Evolutionary conservation across 1,140 invertebrate species (phyloP).

Genomic region (Tetraneura akinire): DNA sequence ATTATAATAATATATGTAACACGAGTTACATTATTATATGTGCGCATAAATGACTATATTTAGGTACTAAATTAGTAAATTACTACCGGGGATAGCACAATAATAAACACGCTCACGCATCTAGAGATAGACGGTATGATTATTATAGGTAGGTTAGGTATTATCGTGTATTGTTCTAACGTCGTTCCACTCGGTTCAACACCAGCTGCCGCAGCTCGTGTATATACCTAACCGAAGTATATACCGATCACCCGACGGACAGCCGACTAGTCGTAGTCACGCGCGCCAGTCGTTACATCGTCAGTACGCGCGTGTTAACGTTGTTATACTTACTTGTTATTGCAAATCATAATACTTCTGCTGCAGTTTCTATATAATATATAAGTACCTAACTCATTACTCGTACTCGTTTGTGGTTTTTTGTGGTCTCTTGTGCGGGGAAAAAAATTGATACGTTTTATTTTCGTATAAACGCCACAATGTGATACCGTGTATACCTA

Average conservation of each 20-base stretch:
- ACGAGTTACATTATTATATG: neutral
- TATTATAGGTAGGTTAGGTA: neutral
- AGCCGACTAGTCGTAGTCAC: slow-evolving; percentile 4
- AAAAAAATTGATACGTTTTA: too few relatives aligned
- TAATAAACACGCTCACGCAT: neutral
- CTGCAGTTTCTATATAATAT: too few relatives aligned
- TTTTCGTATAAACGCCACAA: too few relatives aligned
- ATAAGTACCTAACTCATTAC: too few relatives aligned
- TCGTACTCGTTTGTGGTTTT: too few relatives aligned
- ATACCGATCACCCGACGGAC: neutral
- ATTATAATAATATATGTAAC: neutral
- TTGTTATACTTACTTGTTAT: too few relatives aligned
- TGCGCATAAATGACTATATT: too few relatives aligned
- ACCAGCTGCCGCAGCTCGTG: neutral
- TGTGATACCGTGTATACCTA: too few relatives aligned
- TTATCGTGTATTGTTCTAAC: neutral
- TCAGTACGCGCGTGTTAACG: slow-evolving; percentile 3
- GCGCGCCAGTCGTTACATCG: slow-evolving; percentile 20
- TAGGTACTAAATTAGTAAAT: neutral
- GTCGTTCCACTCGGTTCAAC: slow-evolving; percentile 8
- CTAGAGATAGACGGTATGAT: neutral
- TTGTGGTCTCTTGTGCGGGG: too few relatives aligned
- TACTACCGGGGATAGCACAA: neutral
- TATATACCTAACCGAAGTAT: too few relatives aligned
- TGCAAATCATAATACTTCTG: too few relatives aligned